Evolutionary conservation across 37 sponge, comb jelly and placozoan genomes (phyloP).

Genomic region (Hormiphora californensis): DNA sequence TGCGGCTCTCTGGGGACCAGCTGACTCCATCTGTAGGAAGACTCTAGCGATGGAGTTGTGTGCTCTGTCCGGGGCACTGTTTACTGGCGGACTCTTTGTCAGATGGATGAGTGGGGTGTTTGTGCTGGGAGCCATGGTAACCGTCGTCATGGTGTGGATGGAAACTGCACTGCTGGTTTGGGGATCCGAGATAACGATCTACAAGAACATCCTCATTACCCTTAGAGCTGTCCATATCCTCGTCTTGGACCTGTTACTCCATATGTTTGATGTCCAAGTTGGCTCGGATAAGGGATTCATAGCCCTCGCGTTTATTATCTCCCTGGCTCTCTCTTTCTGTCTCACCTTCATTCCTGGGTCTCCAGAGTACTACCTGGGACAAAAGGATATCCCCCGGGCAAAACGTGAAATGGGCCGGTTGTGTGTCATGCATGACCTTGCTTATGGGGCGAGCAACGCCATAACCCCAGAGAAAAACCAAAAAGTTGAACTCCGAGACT

Average conservation of each 20-base stretch:
- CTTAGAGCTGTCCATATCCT: background rate
- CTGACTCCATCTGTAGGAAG: background rate
- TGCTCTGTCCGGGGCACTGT: background rate
- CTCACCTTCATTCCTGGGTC: constrained; percentile 11
- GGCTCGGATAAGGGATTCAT: background rate
- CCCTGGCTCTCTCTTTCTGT: background rate
- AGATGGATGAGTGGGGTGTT: background rate
- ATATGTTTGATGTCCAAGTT: background rate
- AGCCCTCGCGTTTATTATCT: background rate
- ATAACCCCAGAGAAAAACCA: background rate
- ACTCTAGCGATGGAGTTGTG: background rate
- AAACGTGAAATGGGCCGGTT: background rate
- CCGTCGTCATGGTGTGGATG: background rate
- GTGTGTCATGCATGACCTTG: background rate
- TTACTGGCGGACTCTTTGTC: background rate
- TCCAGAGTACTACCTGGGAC: background rate
- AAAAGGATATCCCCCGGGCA: background rate
- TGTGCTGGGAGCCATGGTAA: background rate
- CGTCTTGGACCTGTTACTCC: background rate
- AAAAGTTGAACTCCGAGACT: background rate
- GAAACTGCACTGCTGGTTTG: background rate
- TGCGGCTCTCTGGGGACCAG: background rate
- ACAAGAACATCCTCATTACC: background rate
- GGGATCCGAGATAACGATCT: background rate
- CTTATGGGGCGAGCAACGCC: background rate